Percentiles rank a stretch among this genome's conserved stretches.
phyloP scores from a whole-genome alignment of 2,113 vertebrate species.

The Leptosomus discolor region DNA sequence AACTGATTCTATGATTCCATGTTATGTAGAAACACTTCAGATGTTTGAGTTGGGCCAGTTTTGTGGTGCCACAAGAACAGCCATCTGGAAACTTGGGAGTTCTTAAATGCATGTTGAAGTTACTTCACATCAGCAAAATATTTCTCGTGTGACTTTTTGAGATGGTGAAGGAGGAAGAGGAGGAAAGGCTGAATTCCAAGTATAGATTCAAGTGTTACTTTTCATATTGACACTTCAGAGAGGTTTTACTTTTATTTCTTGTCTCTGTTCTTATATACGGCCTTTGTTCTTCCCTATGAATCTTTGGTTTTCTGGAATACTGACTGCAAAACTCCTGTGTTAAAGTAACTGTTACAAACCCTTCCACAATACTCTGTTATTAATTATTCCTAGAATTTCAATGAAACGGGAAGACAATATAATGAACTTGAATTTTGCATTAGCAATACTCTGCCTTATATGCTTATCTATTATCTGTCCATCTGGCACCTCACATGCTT shows the following conservation, averaged over 20 bases:
- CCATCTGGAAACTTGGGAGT: not conserved
- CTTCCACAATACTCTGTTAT: not conserved
- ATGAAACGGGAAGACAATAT: not conserved
- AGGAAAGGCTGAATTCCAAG: not conserved
- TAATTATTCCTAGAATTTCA: conserved; percentile 18
- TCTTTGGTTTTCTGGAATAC: not conserved
- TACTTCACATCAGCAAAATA: not conserved
- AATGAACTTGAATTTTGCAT: conserved; percentile 22
- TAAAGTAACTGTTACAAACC: not conserved
- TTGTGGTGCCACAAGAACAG: not conserved
- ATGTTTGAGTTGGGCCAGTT: not conserved
- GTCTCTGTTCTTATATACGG: not conserved
- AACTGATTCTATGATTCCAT: too few relatives aligned
- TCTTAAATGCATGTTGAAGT: not conserved
- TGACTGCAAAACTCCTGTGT: not conserved
- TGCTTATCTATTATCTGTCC: not conserved
- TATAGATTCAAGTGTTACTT: not conserved
- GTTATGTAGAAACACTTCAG: fast-evolving
- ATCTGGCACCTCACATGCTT: conserved; percentile 11
- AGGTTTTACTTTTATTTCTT: not conserved
- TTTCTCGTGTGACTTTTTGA: not conserved
- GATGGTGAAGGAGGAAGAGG: not conserved
- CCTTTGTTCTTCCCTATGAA: not conserved
- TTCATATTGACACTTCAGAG: not conserved
- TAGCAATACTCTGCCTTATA: not conserved